phyloP scores from a whole-genome alignment of 64 coral and sea anemone species.

The Catalaphyllia jardinei region DNA sequence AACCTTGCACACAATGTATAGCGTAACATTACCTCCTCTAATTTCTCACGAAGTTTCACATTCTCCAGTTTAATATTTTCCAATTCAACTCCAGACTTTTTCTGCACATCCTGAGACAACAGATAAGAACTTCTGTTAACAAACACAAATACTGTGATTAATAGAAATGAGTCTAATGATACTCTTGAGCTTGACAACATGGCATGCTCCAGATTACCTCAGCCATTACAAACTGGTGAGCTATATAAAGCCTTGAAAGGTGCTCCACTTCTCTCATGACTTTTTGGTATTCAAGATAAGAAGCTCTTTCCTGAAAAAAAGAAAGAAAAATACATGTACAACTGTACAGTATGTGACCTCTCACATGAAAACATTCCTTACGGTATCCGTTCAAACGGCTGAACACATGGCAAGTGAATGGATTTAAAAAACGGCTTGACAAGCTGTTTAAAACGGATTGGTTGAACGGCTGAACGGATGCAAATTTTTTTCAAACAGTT shows the following conservation, averaged over 20 bases:
- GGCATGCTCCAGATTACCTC: constrained; percentile 60
- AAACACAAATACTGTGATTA: background rate
- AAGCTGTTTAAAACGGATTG: no score
- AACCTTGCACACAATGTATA: no score
- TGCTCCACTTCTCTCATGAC: constrained; percentile 95
- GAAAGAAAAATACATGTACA: background rate
- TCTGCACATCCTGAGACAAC: constrained; percentile 72
- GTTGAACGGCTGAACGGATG: no score
- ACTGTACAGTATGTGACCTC: no score
- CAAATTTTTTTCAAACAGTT: no score
- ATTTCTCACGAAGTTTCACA: constrained; percentile 65
- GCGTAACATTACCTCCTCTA: constrained; percentile 49
- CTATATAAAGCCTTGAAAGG: constrained; percentile 78
- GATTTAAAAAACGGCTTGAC: no score
- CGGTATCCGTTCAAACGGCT: no score
- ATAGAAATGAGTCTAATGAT: no score
- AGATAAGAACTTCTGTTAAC: background rate
- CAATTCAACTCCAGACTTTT: constrained; percentile 71
- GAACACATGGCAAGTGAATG: no score
- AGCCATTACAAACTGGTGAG: constrained; percentile 93
- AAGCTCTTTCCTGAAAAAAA: constrained; percentile 80
- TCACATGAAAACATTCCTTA: no score
- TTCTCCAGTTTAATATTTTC: constrained; percentile 78
- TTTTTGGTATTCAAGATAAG: constrained; percentile 97
- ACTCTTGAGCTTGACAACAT: no score